Evolutionary conservation across 2,888 invertebrate species (phyloP), one percentile per base, ranked within the genome.

Genomic region (Drosophila borborema): DNA sequence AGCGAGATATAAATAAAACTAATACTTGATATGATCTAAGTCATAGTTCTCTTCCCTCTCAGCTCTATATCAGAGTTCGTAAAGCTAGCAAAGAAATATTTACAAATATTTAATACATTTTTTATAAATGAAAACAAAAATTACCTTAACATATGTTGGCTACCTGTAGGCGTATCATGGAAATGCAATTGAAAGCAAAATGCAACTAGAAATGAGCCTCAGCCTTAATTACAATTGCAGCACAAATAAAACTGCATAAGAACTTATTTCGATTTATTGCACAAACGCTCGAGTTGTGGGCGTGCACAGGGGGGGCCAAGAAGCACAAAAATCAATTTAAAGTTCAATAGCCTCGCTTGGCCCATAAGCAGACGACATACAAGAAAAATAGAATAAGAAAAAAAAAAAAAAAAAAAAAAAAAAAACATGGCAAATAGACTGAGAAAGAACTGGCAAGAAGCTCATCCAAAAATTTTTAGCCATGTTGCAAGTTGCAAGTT

Each of bases 291-390:
- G 34, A 36, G 38, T 54, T 45, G 51, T 8, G 46, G 12, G 40
- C 23, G 36, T 40, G 40, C 23, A n/a, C 28, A 49, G n/a, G 2
- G 40, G 69, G 59, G 67, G 73, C 77, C 74, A 80, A 67, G 80
- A 71, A 79, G 81, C 80, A 63, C 76, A 87, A 86, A 86, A 89
- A 89, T 86, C 89, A 86, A 89, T 86, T 86, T 81, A 81, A 87
- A 81, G 86, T 86, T 86, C 86, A 86, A 86, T 86, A 86, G 77
- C 89, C 86, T 86, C 78, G 67, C 69, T 77, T 80, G 80, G 81
- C 81, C 80, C 81, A 63, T 71, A 80, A 80, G 67, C 40, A 72
- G 60, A n/a, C 14, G 23, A 51, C 45, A 16, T 14, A 18, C 49
- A 49, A 34, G 49, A 36, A 12, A 6, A 34, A 40, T n/a, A 54